These are phyloP conservation scores for Zaprionus inermis DNA, from an alignment of 1,140 invertebrate genomes.

Conservation along the genomic window DNA sequence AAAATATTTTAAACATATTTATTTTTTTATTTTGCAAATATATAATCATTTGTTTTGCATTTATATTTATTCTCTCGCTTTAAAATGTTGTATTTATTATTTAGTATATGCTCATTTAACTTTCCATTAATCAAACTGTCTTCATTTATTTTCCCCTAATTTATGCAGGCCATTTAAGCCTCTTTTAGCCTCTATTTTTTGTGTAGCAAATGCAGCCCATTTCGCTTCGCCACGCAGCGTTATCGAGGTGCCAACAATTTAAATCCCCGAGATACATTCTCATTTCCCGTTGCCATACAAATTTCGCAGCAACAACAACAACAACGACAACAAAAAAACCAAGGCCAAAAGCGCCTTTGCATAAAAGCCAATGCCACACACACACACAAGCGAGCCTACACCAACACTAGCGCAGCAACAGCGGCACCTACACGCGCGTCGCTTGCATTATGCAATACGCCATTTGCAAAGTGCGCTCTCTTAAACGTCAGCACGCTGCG, in stretches of 20 bases:
- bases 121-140: neutral
- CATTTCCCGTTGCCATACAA: conserved; percentile 12
- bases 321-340: conserved; percentile 47
- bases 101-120: neutral
- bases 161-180: neutral
- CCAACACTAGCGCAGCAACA: neutral
- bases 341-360: conserved; percentile 60
- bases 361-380: conserved; percentile 59
- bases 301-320: neutral
- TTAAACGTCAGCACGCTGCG: conserved; percentile 7
- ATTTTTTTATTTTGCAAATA: too few species aligned
- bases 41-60: neutral
- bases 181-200: neutral
- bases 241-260: neutral
- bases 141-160: neutral
- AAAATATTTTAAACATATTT: too few species aligned
- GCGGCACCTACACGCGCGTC: conserved; percentile 35
- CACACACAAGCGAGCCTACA: conserved; percentile 6
- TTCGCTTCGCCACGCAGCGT: neutral
- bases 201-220: neutral
- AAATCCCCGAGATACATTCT: conserved; percentile 20
- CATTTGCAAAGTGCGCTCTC: conserved; percentile 39
- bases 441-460: conserved; percentile 76
- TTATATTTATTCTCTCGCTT: too few species aligned
- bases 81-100: neutral